Evolutionary conservation across 2,797 vertebrate genomes (phyloP).

Genomic region (Pipistrellus kuhlii): DNA sequence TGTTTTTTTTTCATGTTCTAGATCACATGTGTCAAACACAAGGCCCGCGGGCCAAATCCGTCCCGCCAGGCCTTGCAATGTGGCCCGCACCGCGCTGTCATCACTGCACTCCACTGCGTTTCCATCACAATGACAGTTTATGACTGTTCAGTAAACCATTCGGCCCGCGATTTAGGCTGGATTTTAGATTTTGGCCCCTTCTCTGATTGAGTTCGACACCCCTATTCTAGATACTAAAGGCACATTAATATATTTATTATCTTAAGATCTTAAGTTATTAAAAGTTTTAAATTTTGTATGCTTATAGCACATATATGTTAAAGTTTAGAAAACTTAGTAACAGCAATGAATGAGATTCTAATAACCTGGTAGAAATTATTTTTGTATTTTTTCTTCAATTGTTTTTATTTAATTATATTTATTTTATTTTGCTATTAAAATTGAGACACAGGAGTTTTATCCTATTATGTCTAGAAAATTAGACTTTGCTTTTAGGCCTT

Average conservation of each 20-base stretch:
- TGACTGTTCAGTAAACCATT: too few relatives aligned
- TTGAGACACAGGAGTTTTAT: slow-evolving; percentile 21
- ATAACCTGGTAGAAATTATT: background rate
- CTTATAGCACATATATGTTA: background rate
- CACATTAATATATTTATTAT: background rate
- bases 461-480: slow-evolving; percentile 1
- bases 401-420: background rate
- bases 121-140: too few relatives aligned
- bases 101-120: too few relatives aligned
- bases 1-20: background rate
- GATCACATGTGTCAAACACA: too few relatives aligned
- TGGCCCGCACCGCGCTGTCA: too few relatives aligned
- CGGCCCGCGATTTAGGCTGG: too few relatives aligned
- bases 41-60: too few relatives aligned
- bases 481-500: slow-evolving; percentile 64
- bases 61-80: too few relatives aligned
- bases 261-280: background rate
- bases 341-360: background rate
- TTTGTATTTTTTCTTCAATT: background rate
- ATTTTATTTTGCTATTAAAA: background rate
- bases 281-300: background rate
- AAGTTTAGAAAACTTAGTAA: background rate
- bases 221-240: background rate
- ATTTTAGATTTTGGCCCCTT: too few relatives aligned
- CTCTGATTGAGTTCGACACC: too few relatives aligned